phyloP scores from a whole-genome alignment of 2,113 vertebrate genomes.

The Platanista minor region DNA sequence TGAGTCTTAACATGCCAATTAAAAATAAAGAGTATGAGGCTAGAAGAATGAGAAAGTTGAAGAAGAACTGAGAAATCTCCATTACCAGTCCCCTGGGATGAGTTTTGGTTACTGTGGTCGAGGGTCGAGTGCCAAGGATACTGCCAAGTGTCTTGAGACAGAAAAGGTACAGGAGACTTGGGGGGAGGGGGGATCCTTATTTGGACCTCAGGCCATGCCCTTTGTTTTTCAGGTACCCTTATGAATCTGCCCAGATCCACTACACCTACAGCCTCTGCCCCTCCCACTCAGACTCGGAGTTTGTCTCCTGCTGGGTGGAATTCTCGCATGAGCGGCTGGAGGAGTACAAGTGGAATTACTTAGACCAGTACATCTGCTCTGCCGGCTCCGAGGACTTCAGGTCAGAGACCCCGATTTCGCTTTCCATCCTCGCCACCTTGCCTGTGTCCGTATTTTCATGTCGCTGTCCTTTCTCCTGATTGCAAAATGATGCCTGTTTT shows the following conservation, averaged over 20 bases:
- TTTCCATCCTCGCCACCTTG: not conserved
- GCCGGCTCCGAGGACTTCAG: conserved; percentile 98
- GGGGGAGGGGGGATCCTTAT: not conserved
- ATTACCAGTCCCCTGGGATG: not conserved
- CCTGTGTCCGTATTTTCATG: not conserved
- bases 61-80: not conserved
- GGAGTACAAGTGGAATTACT: conserved; percentile 99
- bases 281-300: conserved; percentile 91
- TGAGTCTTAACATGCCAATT: not conserved
- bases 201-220: not conserved
- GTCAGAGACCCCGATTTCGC: conserved; percentile 73
- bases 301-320: conserved; percentile 97
- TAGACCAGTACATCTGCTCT: conserved; percentile 99
- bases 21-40: not conserved
- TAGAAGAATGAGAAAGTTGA: not conserved
- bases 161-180: not conserved
- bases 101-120: not conserved
- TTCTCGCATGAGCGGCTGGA: conserved; percentile 96
- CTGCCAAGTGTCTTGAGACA: not conserved
- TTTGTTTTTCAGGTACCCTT: conserved; percentile 88
- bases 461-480: conserved; percentile 3
- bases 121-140: not conserved
- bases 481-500: not conserved
- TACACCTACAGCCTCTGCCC: conserved; percentile 98
- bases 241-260: conserved; percentile 94